Percentiles rank a stretch among this genome's conserved stretches.
Conservation (phyloP, 2,888 invertebrate genomes). For the Drosophila multiciliata region DNA sequence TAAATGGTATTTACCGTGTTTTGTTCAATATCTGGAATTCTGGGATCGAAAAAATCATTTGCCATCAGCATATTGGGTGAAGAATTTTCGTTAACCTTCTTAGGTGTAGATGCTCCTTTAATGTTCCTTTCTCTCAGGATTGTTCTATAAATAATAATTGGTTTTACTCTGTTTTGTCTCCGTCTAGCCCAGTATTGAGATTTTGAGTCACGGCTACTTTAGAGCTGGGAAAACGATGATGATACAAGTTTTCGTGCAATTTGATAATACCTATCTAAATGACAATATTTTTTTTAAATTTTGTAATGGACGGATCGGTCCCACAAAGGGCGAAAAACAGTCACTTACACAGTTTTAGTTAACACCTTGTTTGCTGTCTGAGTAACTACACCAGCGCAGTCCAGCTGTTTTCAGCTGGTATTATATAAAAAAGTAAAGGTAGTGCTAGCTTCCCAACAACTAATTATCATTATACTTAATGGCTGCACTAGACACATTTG, state of each 20-base stretch:
- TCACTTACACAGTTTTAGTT: not conserved
- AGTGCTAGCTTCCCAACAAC: not conserved
- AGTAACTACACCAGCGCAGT: not conserved
- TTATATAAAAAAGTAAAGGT: not conserved
- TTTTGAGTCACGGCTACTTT: not conserved
- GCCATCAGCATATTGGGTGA: not conserved
- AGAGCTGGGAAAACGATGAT: not conserved
- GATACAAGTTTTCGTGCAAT: not conserved
- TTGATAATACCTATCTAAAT: not conserved
- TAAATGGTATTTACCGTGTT: not conserved
- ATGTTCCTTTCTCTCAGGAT: not conserved
- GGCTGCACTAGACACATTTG: constrained; percentile 1
- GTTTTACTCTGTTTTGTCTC: not conserved
- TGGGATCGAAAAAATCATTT: no score
- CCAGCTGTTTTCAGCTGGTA: not conserved
- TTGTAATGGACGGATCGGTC: not conserved
- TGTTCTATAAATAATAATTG: not conserved
- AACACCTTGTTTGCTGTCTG: not conserved
- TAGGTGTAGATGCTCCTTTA: not conserved
- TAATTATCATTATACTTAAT: not conserved
- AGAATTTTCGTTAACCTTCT: not conserved
- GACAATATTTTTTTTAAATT: not conserved
- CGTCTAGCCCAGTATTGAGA: not conserved
- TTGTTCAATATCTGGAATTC: not conserved
- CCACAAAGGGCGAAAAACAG: not conserved